These are phyloP conservation scores for Dasypolia templi DNA, from an alignment of 2,888 invertebrate species.

Conservation along the genomic window DNA sequence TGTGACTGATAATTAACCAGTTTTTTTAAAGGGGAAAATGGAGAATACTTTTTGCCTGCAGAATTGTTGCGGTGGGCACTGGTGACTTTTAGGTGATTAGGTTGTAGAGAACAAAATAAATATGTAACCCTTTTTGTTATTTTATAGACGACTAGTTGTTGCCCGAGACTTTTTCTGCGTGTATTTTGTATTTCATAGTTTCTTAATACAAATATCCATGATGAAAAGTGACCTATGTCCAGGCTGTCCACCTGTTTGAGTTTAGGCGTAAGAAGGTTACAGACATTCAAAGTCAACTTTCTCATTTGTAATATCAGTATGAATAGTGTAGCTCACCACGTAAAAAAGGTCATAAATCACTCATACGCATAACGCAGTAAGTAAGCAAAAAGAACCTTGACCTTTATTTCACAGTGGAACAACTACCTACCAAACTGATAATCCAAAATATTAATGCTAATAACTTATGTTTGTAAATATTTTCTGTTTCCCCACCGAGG, in stretches of 20 bases:
- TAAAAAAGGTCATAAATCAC: not conserved
- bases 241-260: too few relatives aligned
- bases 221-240: too few relatives aligned
- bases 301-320: too few relatives aligned
- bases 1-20: not conserved
- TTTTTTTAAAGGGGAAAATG: not conserved
- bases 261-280: too few relatives aligned
- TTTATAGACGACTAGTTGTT: not conserved
- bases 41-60: not conserved
- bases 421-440: not conserved
- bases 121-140: not conserved
- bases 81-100: not conserved
- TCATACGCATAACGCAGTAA: not conserved
- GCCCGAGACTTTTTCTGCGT: too few relatives aligned
- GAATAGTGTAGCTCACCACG: not conserved
- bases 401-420: not conserved
- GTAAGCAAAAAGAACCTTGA: not conserved
- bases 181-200: too few relatives aligned
- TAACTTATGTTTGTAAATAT: slow-evolving; percentile 10
- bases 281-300: too few relatives aligned
- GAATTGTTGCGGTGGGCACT: too few relatives aligned
- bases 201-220: too few relatives aligned
- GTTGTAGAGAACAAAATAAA: not conserved
- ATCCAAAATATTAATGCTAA: not conserved
- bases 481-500: not conserved